Evolutionary conservation across 2,113 vertebrate genomes (phyloP).

Genomic region (Zosterops hypoxanthus): DNA sequence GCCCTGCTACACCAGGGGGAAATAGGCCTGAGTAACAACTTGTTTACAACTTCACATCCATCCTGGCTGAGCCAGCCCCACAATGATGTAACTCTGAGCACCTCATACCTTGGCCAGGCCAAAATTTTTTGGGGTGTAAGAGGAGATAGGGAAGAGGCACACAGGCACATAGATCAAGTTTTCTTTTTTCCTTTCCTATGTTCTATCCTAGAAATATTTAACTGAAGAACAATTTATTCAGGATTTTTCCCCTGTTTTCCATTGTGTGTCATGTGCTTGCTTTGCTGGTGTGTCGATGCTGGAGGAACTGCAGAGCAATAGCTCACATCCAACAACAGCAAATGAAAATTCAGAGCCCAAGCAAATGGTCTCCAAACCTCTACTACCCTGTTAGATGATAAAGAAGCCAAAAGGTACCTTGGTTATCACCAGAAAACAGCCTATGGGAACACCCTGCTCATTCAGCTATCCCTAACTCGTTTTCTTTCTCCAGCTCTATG

Average conservation of each 20-base stretch:
- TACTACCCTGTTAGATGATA: not conserved
- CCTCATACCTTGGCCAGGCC: not conserved
- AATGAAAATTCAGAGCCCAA: not conserved
- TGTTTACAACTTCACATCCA: not conserved
- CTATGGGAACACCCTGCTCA: not conserved
- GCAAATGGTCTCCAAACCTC: not conserved
- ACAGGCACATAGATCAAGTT: not conserved
- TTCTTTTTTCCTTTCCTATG: not conserved
- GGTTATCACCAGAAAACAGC: not conserved
- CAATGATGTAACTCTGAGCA: not conserved
- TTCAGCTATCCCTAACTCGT: not conserved
- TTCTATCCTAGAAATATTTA: not conserved
- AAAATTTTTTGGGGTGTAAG: not conserved
- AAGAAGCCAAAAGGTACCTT: not conserved
- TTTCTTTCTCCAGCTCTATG: not conserved
- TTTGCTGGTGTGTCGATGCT: not conserved
- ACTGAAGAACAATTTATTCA: not conserved
- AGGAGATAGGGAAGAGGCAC: not conserved
- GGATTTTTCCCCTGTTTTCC: not conserved
- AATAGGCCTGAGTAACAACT: not conserved
- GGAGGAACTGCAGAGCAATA: not conserved
- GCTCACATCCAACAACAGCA: not conserved
- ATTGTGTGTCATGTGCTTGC: not conserved
- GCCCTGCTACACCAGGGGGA: not conserved
- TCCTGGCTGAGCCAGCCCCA: not conserved